A percentile compares a stretch with the other conserved stretches of the same genome.
These are phyloP conservation scores for Lithosia quadra DNA, from an alignment of 2,888 invertebrate genomes.

Conservation along the genomic window DNA sequence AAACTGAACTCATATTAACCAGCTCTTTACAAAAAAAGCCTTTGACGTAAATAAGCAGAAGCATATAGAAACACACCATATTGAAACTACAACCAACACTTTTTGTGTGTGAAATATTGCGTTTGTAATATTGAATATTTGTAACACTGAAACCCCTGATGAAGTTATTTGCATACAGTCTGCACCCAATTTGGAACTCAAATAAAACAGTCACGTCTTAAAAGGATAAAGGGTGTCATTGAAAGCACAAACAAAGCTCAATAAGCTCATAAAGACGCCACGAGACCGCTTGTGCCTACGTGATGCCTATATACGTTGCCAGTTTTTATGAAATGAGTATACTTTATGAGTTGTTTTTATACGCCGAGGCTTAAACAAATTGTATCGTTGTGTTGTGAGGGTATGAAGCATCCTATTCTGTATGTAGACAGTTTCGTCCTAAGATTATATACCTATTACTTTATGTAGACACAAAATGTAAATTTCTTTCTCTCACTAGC, in stretches of 20 bases:
- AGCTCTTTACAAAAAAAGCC: neutral
- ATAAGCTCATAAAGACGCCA: conserved; percentile 9
- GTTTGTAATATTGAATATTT: conserved; percentile 2
- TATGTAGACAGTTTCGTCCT: neutral
- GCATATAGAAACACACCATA: neutral
- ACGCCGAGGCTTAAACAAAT: neutral
- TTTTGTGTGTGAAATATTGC: neutral
- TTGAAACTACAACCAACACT: neutral
- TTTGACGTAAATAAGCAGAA: neutral
- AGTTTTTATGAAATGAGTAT: conserved; percentile 9
- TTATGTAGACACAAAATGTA: neutral
- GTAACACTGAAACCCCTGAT: neutral
- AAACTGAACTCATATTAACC: neutral
- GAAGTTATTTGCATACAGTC: conserved; percentile 7
- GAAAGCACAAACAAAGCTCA: conserved; percentile 7
- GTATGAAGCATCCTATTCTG: neutral
- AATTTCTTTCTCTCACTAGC: neutral
- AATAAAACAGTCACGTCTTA: conserved; percentile 8
- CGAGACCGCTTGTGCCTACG: conserved; percentile 1
- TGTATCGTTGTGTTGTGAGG: neutral
- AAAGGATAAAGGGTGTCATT: conserved; percentile 11
- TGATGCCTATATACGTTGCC: neutral
- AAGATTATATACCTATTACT: neutral
- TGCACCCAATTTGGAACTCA: neutral
- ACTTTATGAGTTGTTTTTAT: conserved; percentile 10